Evolutionary conservation across 1,140 invertebrate species (phyloP), one percentile per base, ranked within the genome.

Genomic region (Antheraea mylitta): DNA sequence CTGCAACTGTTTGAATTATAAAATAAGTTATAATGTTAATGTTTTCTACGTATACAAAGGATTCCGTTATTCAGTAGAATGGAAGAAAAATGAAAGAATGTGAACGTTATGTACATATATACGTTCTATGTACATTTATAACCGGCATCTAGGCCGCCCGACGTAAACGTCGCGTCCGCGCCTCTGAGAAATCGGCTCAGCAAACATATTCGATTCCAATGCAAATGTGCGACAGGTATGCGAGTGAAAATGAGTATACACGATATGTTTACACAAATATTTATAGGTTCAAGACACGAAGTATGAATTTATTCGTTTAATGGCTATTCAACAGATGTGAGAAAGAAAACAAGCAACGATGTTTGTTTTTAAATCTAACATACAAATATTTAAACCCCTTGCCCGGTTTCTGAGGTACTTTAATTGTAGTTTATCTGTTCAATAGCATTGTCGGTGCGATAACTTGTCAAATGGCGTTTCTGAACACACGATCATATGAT

Each of bases 121-220:
- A 60, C 58, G n/a, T 19, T 9, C 7, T 9, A 19, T 22, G 18
- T 61, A 61, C 13, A 61, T 64, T 19, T 66, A 64, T 66, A 73
- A 76, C 78, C 76, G 75, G 72, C 79, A 83, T 78, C 71, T 81
- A 81, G 77, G 80, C 76, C 80, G 79, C 70, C 71, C 71, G 70
- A 66, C 72, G 70, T 13, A 53, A 16, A 72, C 73, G 71, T 75
- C 73, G 72, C 73, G 71, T 75, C 73, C 66, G 70, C 53, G 18
- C 16, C 69, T 48, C 68, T 78, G 79, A 82, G 86, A 89, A 85
- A 87, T 85, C 86, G 68, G 74, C 73, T 75, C 74, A 73, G 72
- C 75, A 82, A 86, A 88, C 79, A 85, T 64, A 79, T 84, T 81
- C 79, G 82, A 80, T 78, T 76, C 75, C 76, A 74, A 84, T 86